These are phyloP conservation scores for Gallinago jamesoni DNA, from an alignment of 2,113 vertebrate genomes.

Conservation along the genomic window DNA sequence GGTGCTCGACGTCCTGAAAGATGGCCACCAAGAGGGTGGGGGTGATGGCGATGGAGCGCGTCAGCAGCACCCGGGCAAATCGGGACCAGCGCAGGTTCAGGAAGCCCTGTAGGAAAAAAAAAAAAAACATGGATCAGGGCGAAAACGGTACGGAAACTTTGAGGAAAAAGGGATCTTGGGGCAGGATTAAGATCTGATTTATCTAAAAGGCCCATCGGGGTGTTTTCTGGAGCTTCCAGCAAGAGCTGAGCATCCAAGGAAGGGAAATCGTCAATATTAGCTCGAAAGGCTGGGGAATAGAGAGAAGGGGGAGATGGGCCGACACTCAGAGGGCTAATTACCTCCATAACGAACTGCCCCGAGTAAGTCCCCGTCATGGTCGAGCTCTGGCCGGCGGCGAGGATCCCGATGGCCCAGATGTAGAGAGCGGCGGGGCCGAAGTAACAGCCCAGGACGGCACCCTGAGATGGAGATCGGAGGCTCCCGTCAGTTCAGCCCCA, in stretches of 20 bases:
- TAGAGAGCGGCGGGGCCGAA: conserved; percentile 92
- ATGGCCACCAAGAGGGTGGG: conserved; percentile 90
- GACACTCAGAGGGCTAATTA: background rate
- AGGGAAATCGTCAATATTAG: background rate
- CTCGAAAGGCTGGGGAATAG: accelerated
- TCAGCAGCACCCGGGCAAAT: conserved; percentile 89
- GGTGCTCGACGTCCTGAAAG: conserved; percentile 86
- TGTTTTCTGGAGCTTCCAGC: background rate
- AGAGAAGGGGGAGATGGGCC: accelerated
- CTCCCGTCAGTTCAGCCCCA: background rate
- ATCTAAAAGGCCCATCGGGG: background rate
- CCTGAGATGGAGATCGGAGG: conserved; percentile 64
- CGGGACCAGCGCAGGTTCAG: conserved; percentile 93
- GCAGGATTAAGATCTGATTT: background rate
- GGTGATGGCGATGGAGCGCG: conserved; percentile 88
- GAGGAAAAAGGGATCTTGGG: background rate
- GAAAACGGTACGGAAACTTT: accelerated
- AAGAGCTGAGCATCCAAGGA: too few relatives aligned
- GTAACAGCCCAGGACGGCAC: conserved; percentile 90
- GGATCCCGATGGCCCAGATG: conserved; percentile 96
- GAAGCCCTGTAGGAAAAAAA: conserved; percentile 80
- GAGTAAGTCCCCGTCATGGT: conserved; percentile 99
- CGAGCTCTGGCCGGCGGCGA: conserved; percentile 97
- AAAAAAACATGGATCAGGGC: background rate
- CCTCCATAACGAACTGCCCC: conserved; percentile 99